Percentiles rank a stretch among this genome's conserved stretches.
phyloP scores from a whole-genome alignment of 2,113 vertebrate species.

The Erinaceus europaeus region DNA sequence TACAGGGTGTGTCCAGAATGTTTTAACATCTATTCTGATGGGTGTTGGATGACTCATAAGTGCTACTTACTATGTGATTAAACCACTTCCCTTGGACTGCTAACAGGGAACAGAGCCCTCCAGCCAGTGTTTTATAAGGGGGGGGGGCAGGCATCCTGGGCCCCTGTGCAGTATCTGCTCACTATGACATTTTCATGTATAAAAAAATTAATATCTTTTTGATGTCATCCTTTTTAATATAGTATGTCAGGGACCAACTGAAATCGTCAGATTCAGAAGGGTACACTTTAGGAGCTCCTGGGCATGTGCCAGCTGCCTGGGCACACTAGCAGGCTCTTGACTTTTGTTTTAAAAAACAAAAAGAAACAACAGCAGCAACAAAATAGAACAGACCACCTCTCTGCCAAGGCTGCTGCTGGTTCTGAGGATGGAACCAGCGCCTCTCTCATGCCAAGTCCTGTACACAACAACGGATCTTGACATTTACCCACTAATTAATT shows the following conservation, averaged over 20 bases:
- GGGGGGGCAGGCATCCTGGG: not conserved
- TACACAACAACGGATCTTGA: too few relatives aligned
- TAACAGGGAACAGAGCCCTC: not conserved
- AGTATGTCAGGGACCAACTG: not conserved
- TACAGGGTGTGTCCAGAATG: not conserved
- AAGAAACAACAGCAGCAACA: too few relatives aligned
- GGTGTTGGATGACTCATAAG: slow-evolving; percentile 14
- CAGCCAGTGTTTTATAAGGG: not conserved
- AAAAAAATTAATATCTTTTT: not conserved
- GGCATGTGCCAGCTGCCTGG: not conserved
- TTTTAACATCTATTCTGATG: slow-evolving; percentile 19
- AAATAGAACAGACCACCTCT: too few relatives aligned
- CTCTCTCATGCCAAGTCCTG: too few relatives aligned
- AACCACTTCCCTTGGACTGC: not conserved
- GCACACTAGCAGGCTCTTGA: not conserved
- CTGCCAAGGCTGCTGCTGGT: too few relatives aligned
- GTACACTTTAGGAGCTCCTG: not conserved
- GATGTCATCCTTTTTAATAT: not conserved
- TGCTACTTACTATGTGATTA: not conserved
- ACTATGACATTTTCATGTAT: not conserved
- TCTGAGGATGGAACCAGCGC: too few relatives aligned
- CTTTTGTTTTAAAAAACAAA: too few relatives aligned
- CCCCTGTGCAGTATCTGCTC: not conserved
- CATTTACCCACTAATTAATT: too few relatives aligned
- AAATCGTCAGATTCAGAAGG: not conserved